Conservation (phyloP, 2,113 vertebrate species). For the Bufo bufo region DNA sequence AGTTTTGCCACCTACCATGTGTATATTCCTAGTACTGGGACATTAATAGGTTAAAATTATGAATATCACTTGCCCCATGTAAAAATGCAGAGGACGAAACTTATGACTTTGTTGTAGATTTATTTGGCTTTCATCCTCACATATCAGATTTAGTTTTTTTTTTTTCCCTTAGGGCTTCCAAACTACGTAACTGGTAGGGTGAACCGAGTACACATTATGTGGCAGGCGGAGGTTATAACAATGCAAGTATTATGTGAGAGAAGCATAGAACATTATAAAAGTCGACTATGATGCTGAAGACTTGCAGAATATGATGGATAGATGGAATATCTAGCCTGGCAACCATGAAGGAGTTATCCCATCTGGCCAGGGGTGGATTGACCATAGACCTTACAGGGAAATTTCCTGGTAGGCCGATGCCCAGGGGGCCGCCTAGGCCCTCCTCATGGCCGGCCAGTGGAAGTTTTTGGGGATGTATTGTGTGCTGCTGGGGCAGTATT, state of each 20-base stretch:
- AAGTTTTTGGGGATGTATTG: too few species aligned
- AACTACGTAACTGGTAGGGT: background rate
- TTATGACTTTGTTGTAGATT: background rate
- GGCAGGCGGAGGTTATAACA: background rate
- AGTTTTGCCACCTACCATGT: too few species aligned
- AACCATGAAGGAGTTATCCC: background rate
- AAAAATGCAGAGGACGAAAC: background rate
- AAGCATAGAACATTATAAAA: background rate
- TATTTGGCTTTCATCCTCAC: background rate
- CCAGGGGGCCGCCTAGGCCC: too few species aligned
- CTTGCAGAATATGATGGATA: background rate
- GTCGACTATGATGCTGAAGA: too few species aligned
- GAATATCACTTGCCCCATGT: background rate
- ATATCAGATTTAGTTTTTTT: background rate
- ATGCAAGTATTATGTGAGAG: background rate
- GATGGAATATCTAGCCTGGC: background rate
- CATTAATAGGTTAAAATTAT: background rate
- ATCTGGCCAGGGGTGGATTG: too few species aligned
- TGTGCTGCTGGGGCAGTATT: too few species aligned
- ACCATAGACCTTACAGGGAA: too few species aligned
- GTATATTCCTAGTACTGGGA: background rate
- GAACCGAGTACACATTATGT: background rate
- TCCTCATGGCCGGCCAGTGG: too few species aligned
- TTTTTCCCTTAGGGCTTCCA: constrained; percentile 12
- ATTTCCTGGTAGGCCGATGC: too few species aligned